Base-by-base conservation (phyloP, 1,140 invertebrate species). In the Euwallacea similis region DNA sequence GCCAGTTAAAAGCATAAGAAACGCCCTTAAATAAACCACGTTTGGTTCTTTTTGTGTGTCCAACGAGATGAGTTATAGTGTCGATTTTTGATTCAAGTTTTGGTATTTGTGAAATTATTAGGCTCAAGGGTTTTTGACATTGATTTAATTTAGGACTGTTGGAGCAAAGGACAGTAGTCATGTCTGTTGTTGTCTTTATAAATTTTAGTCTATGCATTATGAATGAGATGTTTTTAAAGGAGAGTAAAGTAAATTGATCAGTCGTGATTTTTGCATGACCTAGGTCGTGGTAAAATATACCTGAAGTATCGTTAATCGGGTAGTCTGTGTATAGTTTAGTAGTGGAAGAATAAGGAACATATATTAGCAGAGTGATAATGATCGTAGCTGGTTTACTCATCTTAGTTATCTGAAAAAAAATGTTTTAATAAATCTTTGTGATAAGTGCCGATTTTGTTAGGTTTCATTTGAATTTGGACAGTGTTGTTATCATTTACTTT, bases 1-100 rank as follows among this genome's bases (percentile, higher is more conserved):
- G 61, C 75, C 75, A 81, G 68, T 81, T 81, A 8, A 79, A 69
- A 10, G 74, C 55, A 13, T 76, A 71, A 33, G 76, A 76, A 15
- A 77, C 64, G 21, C 76, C 77, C 67, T 79, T 75, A 42, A 79
- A 53, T 13, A 78, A 3, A 62, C 73, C 66, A 73, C 73, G 72
- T 61, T 64, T 58, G 11, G 67, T 56, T 6, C 7, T 55, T 66
- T 70, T 33, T 33, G 7, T 13, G 13, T 65, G 65, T n/a, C 66
- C 68, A 42, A 67, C 66, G 16, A 77, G 13, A 56, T 77, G 62
- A 10, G 58, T 43, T n/a, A 74, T 60, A 58, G 55, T 71, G 43
- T 75, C 47, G 15, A 67, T 16, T 69, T 74, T 74, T 15, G 56
- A 69, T 8, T 74, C 55, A 56, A 76, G 60, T 50, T 74, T 43